These are phyloP conservation scores for Drosophila persimilis DNA, from an alignment of 1,140 invertebrate species.

Conservation along the genomic window DNA sequence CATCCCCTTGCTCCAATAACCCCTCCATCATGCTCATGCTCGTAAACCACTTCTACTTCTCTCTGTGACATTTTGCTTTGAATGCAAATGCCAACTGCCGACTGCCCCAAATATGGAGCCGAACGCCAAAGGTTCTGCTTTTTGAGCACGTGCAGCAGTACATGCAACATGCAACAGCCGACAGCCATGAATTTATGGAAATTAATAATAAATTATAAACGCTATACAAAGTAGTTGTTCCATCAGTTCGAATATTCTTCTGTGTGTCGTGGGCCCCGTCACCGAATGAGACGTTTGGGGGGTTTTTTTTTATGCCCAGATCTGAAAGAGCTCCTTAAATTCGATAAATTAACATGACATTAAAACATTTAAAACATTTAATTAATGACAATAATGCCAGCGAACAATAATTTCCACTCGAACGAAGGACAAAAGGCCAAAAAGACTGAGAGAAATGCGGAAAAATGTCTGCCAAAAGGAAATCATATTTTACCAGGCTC, in stretches of 20 bases:
- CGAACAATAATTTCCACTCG: conserved; percentile 46
- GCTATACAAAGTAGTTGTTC: no score
- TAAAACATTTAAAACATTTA: conserved; percentile 65
- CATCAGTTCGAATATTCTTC: no score
- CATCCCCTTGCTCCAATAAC: not conserved
- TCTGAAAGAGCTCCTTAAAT: conserved; percentile 22
- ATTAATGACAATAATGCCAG: conserved; percentile 64
- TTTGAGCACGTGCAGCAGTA: conserved; percentile 20
- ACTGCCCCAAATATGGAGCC: conserved; percentile 34
- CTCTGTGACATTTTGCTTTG: conserved; percentile 29
- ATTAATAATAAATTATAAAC: no score
- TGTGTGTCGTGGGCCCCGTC: no score
- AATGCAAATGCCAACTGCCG: conserved; percentile 40
- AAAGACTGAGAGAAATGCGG: conserved; percentile 11
- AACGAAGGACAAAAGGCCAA: conserved; percentile 21
- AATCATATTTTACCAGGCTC: conserved; percentile 13
- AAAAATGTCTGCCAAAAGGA: conserved; percentile 17
- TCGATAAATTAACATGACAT: conserved; percentile 38
- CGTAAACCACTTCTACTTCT: conserved; percentile 10
- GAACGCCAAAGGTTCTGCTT: conserved; percentile 34
- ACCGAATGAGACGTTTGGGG: no score
- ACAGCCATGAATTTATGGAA: no score
- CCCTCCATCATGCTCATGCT: not conserved
- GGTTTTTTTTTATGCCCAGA: not conserved
- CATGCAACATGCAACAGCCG: not conserved